These are phyloP conservation scores for Peromyscus leucopus DNA, from an alignment of 2,113 vertebrate species.

Conservation along the genomic window DNA sequence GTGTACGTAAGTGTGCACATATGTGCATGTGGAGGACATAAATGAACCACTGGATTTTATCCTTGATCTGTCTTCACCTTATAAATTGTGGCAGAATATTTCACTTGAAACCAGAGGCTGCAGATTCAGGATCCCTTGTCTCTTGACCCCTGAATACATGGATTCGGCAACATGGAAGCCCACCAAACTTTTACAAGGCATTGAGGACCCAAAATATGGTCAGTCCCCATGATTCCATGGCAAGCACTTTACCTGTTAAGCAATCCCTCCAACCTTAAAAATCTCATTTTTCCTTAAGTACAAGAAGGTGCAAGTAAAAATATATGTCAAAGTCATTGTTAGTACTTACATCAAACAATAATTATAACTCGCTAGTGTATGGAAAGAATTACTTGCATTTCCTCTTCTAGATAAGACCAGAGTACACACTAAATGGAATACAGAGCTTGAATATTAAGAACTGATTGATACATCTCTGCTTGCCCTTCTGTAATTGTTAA, in stretches of 20 bases:
- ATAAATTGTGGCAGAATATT: not conserved
- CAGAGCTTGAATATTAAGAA: not conserved
- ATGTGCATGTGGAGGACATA: not conserved
- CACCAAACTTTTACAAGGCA: not conserved
- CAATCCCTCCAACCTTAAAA: not conserved
- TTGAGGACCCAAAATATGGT: not conserved
- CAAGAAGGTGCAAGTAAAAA: not conserved
- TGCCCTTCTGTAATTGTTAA: not conserved
- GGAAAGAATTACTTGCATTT: not conserved
- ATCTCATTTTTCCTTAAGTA: constrained; percentile 4
- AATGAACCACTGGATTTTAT: no score
- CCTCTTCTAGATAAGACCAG: not conserved
- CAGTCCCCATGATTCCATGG: not conserved
- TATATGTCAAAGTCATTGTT: not conserved
- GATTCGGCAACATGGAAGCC: not conserved
- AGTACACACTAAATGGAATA: not conserved
- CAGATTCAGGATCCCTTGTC: not conserved
- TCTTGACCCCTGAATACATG: not conserved
- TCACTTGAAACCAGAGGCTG: not conserved
- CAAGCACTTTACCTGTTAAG: not conserved
- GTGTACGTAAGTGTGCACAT: not conserved
- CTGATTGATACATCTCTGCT: not conserved
- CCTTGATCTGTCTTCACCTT: not conserved
- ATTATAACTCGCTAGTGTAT: not conserved
- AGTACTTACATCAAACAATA: not conserved